Evolutionary conservation across 2,888 invertebrate species (phyloP).

Genomic region (Sphaerophoria taeniata): DNA sequence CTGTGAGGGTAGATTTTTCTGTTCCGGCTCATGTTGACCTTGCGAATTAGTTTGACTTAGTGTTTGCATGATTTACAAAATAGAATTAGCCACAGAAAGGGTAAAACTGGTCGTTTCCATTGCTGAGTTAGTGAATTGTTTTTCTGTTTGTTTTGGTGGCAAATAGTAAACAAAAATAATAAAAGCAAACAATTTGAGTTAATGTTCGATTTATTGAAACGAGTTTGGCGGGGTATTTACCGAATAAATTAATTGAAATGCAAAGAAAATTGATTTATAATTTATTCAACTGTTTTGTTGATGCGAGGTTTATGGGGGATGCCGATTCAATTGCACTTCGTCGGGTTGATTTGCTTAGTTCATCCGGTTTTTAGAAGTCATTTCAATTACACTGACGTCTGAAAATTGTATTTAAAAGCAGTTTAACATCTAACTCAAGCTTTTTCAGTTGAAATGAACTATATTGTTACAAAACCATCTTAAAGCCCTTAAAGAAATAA

Average conservation of each 20-base stretch:
- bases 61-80: constrained; percentile 44
- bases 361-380: too few species aligned
- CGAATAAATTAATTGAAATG: neutral
- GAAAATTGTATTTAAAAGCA: too few species aligned
- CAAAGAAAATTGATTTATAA: too few species aligned
- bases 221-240: neutral
- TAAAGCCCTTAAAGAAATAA: too few species aligned
- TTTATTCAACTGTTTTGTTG: too few species aligned
- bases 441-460: too few species aligned
- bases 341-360: too few species aligned
- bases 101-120: neutral
- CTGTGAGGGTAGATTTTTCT: constrained; percentile 18
- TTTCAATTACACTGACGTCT: too few species aligned
- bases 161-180: constrained; percentile 27
- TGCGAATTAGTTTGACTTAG: constrained; percentile 15
- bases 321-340: too few species aligned
- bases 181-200: neutral
- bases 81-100: constrained; percentile 19
- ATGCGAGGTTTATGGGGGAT: too few species aligned
- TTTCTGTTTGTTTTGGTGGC: neutral
- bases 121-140: neutral
- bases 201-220: neutral
- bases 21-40: constrained; percentile 37
- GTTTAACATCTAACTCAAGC: too few species aligned
- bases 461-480: too few species aligned